Conservation (phyloP, 2,113 vertebrate genomes). For the Mastomys coucha region DNA sequence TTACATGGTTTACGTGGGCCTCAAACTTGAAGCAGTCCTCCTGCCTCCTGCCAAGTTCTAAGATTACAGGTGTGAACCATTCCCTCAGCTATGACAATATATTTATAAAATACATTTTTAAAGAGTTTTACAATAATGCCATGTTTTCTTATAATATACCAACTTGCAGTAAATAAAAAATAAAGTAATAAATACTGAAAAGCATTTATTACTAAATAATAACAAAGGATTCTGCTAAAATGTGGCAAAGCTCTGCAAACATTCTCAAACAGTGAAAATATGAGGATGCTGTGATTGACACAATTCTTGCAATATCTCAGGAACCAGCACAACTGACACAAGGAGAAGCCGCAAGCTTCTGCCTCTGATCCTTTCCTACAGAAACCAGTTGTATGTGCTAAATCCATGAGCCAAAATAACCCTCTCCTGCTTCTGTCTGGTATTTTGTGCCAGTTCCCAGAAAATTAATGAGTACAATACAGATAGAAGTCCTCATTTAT, state of each 20-base stretch:
- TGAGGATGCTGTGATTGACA: not conserved
- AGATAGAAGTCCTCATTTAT: not conserved
- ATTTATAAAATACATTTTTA: not conserved
- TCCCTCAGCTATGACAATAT: not conserved
- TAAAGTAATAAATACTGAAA: not conserved
- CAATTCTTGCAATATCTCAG: not conserved
- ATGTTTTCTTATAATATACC: not conserved
- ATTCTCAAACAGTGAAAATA: not conserved
- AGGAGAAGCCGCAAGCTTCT: not conserved
- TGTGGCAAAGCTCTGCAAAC: not conserved
- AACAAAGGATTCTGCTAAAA: not conserved
- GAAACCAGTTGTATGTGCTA: not conserved
- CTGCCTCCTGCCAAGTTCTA: not conserved
- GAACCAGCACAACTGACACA: not conserved
- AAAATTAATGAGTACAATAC: not conserved
- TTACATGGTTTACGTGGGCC: not conserved
- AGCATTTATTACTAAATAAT: not conserved
- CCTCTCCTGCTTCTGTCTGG: not conserved
- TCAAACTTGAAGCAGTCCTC: not conserved
- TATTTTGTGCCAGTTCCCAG: not conserved
- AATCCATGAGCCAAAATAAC: not conserved
- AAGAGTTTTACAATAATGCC: not conserved
- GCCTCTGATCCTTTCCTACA: not conserved
- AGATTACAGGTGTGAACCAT: not conserved
- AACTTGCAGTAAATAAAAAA: slow-evolving; percentile 13